phyloP scores from a whole-genome alignment of 2,113 vertebrate species.

The Crotophaga sulcirostris region DNA sequence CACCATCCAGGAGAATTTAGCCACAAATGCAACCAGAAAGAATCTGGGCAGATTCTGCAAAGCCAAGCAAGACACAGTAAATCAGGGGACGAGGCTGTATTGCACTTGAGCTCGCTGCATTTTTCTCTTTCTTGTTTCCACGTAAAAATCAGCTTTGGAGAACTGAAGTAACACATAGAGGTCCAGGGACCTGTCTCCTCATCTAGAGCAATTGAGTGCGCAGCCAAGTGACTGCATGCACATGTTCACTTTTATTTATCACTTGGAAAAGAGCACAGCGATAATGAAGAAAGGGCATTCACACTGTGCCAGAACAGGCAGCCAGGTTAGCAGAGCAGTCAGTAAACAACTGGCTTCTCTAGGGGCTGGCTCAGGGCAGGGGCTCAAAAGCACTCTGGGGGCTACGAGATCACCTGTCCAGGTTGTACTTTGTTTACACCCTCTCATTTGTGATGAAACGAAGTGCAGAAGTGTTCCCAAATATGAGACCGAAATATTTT shows the following conservation, averaged over 20 bases:
- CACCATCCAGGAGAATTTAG: neutral
- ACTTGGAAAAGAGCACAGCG: neutral
- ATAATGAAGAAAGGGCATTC: neutral
- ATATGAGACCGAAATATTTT: accelerated
- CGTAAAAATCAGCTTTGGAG: neutral
- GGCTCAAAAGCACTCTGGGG: neutral
- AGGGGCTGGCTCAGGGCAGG: neutral
- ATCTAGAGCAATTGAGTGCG: neutral
- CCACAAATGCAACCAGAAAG: neutral
- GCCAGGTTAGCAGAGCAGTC: neutral
- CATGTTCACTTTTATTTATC: neutral
- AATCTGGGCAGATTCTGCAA: neutral
- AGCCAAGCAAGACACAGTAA: neutral
- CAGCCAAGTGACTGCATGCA: neutral
- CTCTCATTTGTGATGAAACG: neutral
- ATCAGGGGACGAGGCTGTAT: neutral
- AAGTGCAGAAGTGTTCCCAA: neutral
- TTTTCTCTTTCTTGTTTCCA: neutral
- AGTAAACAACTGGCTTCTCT: neutral
- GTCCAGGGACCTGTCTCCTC: neutral
- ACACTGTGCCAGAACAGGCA: neutral
- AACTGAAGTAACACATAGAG: neutral
- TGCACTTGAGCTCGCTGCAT: neutral
- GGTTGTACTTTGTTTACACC: neutral
- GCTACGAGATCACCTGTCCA: neutral